Base-by-base conservation (phyloP, 2,113 vertebrate genomes). In the Prionailurus viverrinus region DNA sequence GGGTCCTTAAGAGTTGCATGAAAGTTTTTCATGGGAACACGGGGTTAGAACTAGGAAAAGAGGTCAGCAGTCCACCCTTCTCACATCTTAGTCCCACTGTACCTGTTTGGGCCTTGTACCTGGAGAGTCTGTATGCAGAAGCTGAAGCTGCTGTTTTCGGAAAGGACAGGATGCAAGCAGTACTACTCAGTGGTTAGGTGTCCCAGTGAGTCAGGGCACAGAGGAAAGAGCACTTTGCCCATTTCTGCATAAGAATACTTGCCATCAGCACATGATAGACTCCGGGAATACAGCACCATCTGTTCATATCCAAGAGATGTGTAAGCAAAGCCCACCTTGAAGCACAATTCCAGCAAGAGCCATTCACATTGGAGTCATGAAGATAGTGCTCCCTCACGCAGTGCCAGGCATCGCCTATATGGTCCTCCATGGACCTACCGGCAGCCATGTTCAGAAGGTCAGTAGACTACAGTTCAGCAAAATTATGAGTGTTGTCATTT, bases 131-230 rank as follows among this genome's bases (percentile, higher is more conserved):
- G 53, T 29, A 25, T 31, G 31, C 41, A 76, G 25, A 51, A 63
- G 55, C 0, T 33, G 29, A 39, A 81, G 51, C 16, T 85, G 58
- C 39, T 29, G 7, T 68, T 82, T 55, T 31, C 0, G 1, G 33
- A n/a, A 55, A 13, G 39, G 0, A 23, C 27, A 61, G 45, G 69
- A 53, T 5, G 13, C 27, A 71, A 27, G 11, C 39, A 33, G 7
- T n/a, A 29, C 18, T 31, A 5, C 4, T 55, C 36, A 21, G 66
- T 63, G n/a, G 73, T 79, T 41, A 21, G 39, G 15, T n/a, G 88
- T 55, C 61, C 48, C 1, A 55, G 36, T 5, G 2, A 13, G 36
- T 25, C 27, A 11, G 4, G 0, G 8, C 0, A 3, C 13, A n/a
- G 65, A 45, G 4, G 11, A 55, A 76, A 33, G 29, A 3, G 23